Base-by-base conservation (phyloP, 1,140 invertebrate species). In the Trichonephila clavipes region DNA sequence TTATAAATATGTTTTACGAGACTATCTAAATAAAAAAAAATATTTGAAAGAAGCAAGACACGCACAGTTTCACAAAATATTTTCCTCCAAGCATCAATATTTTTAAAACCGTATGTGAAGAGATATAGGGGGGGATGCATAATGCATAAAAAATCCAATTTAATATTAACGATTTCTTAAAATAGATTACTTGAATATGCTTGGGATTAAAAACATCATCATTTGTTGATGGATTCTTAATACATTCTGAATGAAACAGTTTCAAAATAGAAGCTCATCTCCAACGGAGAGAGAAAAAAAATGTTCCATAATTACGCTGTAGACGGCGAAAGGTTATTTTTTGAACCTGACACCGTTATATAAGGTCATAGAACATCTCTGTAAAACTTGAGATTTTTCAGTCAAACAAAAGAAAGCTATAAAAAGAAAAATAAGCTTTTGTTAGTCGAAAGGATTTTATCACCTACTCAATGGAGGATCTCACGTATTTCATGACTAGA, bases 341-440 rank as follows among this genome's bases (percentile, higher is more conserved):
- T 51, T 85, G 83, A 58, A 85, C 51, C 83, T 61, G 58, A 21
- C 83, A 85, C 58, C 21, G 58, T 85, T 59, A n/a, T 7, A 19
- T 24, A 58, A 85, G 58, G 40, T 61, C 44, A 85, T 40, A 10
- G 21, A n/a, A 28, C 81, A 85, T 58, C 44, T 58, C 24, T 59
- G 21, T 77, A 8, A 3, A 77, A 61, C 82, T 85, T 28, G 51
- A 24, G 8, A 85, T 59, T 34, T 64, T 66, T 88, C 86, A 21
- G 21, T 64, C 59, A 88, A 34, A 88, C 62, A 64, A 64, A 88
- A 88, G 61, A 34, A 88, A 58, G 24, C 62, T 88, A 88, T 88
- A 88, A 88, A 88, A 88, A 88, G 86, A 88, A 88, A 51, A 88
- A 88, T 64, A 14, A 58, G 83, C 83, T 85, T 85, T 85, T 85